Evolutionary conservation across 1,140 invertebrate species (phyloP), one percentile per base, ranked within the genome.

Genomic region (Drosophila pectinifera): DNA sequence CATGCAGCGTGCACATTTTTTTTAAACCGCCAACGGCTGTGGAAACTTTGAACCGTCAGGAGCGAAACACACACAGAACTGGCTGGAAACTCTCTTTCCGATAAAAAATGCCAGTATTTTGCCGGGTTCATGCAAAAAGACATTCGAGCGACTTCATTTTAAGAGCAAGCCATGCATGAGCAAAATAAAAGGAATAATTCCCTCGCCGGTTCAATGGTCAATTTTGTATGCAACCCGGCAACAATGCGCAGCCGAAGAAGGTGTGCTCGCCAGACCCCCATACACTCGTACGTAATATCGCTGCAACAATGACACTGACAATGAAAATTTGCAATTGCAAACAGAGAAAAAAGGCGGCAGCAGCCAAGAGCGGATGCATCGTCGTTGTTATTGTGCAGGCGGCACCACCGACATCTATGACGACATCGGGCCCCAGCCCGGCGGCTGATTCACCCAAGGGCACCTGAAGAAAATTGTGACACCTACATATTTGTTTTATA

Each of bases 281-380:
- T 26, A 42, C 42, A 62, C 22, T 43, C 46, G 55, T 43, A 59
- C 49, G 69, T 68, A 80, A 72, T 73, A 63, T 55, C 51, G 65
- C 43, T 41, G 55, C 76, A 83, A 83, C 84, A 89, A 89, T 89
- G 84, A 89, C 83, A 88, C 72, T 88, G 83, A 77, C 83, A 88
- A 88, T 88, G 83, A 88, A 72, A 72, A 72, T 64, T 72, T 72
- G 68, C 68, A 72, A 36, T 54, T 34, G 42, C 49, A 70, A 72
- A 56, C 26, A 43, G 45, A 49, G 42, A 55, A 69, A 54, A 42
- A 53, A 63, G 7, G 18, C 78, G 64, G 54, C 57, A 76, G 76
- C 72, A 73, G 65, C 80, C 63, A 69, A 79, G 80, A 70, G 67
- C 77, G 83, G 62, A 70, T 78, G 77, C 81, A 84, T 62, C 77